Evolutionary conservation across 2,888 invertebrate genomes (phyloP), one percentile per base, ranked within the genome.

Genomic region (Leptarthrus brevirostris): DNA sequence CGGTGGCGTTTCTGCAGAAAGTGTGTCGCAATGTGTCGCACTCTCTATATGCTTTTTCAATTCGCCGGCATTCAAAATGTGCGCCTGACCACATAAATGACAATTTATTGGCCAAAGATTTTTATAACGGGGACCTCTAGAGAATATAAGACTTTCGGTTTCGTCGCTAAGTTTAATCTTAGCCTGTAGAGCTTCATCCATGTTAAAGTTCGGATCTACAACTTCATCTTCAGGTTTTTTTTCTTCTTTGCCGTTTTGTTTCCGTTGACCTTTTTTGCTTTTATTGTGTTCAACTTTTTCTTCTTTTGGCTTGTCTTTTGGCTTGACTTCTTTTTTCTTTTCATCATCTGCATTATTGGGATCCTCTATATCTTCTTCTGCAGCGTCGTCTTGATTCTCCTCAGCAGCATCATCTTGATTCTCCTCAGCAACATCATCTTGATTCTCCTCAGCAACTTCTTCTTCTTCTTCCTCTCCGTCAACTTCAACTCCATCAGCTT

Each of bases 121-220:
- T 20, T 30, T 22, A 61, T 73, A 74, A 14, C 74, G 74, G 14
- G 75, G 74, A 10, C 76, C 76, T 8, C 70, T 69, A 12, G 76
- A 76, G 22, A 75, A 76, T 18, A 76, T 16, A 22, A 34, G 20
- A 24, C 34, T 20, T 44, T 76, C 72, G n/a, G 54, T 64, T 3
- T 58, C 76, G 22, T 76, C 76, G 18, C 56, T 56, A 5, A 76
- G 20, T 10, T 74, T 74, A 0, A 72, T 69, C 73, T 76, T 74
- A 1, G 54, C 64, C 12, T 40, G 40, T 3, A 71, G 18, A 2
- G 66, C 49, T 54, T 36, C 22, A 6, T 73, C 73, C 3, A 44
- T 20, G 2, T 56, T 16, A 16, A 54, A 54, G 6, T 54, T n/a
- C 8, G 44, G 49, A 73, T 61, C 40, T 14, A 14, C 61, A 16